These are phyloP conservation scores for Spilogale gracilis DNA, from an alignment of 2,113 vertebrate genomes.

Conservation along the genomic window DNA sequence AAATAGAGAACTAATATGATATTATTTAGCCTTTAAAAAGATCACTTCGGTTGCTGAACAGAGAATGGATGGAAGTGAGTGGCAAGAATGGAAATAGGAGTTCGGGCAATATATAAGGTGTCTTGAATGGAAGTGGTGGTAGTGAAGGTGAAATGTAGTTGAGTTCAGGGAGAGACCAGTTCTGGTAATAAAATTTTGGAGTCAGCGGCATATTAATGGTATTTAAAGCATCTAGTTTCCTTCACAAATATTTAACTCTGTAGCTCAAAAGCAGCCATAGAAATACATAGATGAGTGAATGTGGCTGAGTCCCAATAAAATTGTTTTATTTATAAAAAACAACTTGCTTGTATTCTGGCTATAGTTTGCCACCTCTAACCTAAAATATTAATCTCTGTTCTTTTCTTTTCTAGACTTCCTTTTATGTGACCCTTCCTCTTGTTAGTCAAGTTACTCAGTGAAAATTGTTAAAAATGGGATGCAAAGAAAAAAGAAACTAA, in stretches of 20 bases:
- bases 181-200: not conserved
- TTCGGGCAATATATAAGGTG: not conserved
- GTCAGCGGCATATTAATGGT: not conserved
- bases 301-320: not conserved
- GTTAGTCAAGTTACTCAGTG: not conserved
- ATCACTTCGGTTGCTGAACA: not conserved
- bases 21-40: conserved; percentile 5
- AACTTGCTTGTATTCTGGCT: not conserved
- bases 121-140: not conserved
- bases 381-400: not conserved
- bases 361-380: not conserved
- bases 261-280: not conserved
- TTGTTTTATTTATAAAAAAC: not conserved
- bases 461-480: not conserved
- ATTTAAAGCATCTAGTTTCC: not conserved
- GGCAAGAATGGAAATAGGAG: not conserved
- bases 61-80: not conserved
- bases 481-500: not conserved
- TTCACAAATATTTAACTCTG: not conserved
- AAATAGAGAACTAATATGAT: not conserved
- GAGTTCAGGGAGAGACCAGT: not conserved
- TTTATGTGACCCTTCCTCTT: not conserved
- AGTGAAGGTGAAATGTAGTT: not conserved
- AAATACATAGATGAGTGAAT: not conserved
- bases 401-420: not conserved